Base-by-base conservation (phyloP, 2,888 invertebrate genomes). In the Carterocephalus palaemon region DNA sequence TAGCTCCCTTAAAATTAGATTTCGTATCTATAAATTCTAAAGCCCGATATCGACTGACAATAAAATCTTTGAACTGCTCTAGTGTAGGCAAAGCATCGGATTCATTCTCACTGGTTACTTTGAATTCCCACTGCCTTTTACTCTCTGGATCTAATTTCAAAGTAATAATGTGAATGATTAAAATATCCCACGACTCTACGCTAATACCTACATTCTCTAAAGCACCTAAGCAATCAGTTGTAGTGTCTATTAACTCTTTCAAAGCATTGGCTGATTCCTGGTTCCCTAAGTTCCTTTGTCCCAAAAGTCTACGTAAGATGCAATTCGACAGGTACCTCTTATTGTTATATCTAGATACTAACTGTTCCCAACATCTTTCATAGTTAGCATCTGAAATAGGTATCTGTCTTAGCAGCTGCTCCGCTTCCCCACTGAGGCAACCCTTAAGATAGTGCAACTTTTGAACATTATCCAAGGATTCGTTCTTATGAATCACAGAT, bases 11-110 rank as follows among this genome's bases (percentile, higher is more conserved):
- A 7, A 38, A 32, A 31, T 24, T 8, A 2, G 23, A 7, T 16
- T 50, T 52, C 1, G 42, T 26, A 7, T 52, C 53, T 7, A 53
- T 15, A 47, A 43, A 51, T 37, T 60, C 55, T 3, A 54, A 40
- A 0, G 52, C 53, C 12, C 58, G 34, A 38, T 46, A 61, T 8
- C 56, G 43, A 13, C 39, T 45, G 4, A 28, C 39, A 8, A 56
- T 34, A 47, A 56, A 59, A 1, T 49, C 43, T 4, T 40, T 46
- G 26, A 59, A 53, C 16, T 51, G 29, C 1, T 23, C 16, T 7
- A 56, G 50, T 2, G 48, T 54, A 2, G 60, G 60, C 16, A 60
- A 49, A 1, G 49, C 51, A 22, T 55, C 40, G 2, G 39, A 34
- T 10, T 22, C 28, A 2, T 22, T 12, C 8, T 22, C 29, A n/a